Conservation (phyloP, 2,113 vertebrate species). For the Noctilio leporinus region DNA sequence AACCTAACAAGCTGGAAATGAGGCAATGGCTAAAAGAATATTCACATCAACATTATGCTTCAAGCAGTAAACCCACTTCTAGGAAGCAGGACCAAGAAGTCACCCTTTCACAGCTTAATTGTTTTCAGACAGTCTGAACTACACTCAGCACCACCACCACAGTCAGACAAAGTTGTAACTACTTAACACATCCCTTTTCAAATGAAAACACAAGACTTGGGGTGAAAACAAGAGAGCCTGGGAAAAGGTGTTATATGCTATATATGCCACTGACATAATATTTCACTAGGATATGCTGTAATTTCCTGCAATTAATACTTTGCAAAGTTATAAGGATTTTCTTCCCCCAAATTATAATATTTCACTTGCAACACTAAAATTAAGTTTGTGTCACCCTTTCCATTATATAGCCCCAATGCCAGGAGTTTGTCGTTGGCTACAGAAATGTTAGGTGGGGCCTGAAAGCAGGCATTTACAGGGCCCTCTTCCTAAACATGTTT, state of each 20-base stretch:
- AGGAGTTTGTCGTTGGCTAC: constrained; percentile 71
- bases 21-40: constrained; percentile 22
- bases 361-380: constrained; percentile 78
- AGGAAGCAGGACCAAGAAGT: background rate
- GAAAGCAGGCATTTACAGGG: constrained; percentile 50
- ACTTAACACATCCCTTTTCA: constrained; percentile 63
- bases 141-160: background rate
- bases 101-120: background rate
- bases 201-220: constrained; percentile 69
- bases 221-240: constrained; percentile 74
- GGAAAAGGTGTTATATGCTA: constrained; percentile 77
- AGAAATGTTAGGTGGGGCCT: constrained; percentile 69
- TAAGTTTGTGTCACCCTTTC: constrained; percentile 82
- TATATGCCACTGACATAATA: constrained; percentile 80
- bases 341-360: constrained; percentile 75
- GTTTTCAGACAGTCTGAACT: constrained; percentile 37
- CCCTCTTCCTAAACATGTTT: constrained; percentile 19
- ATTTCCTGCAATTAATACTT: constrained; percentile 85
- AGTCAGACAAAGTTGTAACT: constrained; percentile 59
- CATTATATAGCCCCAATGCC: constrained; percentile 74
- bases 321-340: constrained; percentile 75
- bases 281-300: constrained; percentile 81
- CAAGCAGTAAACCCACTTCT: constrained; percentile 16
- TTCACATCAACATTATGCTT: background rate
- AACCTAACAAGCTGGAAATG: constrained; percentile 44